Percentiles rank a stretch among this genome's conserved stretches.
phyloP scores from a whole-genome alignment of 2,888 invertebrate genomes.

The Hypselothyrea guttata region DNA sequence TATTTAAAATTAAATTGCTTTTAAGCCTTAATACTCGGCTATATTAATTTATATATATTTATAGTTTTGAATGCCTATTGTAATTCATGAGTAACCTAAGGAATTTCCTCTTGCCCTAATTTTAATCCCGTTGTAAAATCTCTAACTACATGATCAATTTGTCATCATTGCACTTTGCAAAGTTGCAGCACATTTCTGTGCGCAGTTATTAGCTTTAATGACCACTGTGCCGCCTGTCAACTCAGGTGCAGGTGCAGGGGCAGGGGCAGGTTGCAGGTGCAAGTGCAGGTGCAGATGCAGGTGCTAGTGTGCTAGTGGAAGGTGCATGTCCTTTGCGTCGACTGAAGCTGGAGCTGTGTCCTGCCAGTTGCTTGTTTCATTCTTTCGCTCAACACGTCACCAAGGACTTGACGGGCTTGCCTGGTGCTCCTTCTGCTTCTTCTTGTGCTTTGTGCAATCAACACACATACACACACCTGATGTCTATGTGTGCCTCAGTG shows the following conservation, averaged over 20 bases:
- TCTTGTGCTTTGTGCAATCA: slow-evolving; percentile 64
- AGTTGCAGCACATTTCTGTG: background rate
- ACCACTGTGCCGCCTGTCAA: slow-evolving; percentile 25
- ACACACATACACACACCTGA: slow-evolving; percentile 24
- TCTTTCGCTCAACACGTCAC: slow-evolving; percentile 71
- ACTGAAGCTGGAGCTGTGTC: slow-evolving; percentile 22
- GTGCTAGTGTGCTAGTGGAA: slow-evolving; percentile 34
- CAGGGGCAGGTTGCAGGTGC: slow-evolving; percentile 12
- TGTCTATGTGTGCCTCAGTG: slow-evolving; percentile 3
- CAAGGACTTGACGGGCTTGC: slow-evolving; percentile 67
- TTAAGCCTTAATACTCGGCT: too few relatives aligned
- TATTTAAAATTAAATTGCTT: too few relatives aligned
- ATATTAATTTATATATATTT: too few relatives aligned
- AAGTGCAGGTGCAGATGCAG: slow-evolving; percentile 45
- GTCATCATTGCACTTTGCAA: background rate
- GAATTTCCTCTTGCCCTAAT: too few relatives aligned
- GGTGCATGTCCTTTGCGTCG: slow-evolving; percentile 37
- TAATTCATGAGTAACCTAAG: too few relatives aligned
- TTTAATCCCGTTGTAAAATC: too few relatives aligned
- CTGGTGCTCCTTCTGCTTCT: slow-evolving; percentile 7
- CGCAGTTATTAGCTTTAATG: background rate
- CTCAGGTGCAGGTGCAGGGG: slow-evolving; percentile 38
- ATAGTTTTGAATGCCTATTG: too few relatives aligned
- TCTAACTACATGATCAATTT: too few relatives aligned
- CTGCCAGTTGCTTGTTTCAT: slow-evolving; percentile 52